Base-by-base conservation (phyloP, 2,888 invertebrate genomes). In the Acronicta alni region DNA sequence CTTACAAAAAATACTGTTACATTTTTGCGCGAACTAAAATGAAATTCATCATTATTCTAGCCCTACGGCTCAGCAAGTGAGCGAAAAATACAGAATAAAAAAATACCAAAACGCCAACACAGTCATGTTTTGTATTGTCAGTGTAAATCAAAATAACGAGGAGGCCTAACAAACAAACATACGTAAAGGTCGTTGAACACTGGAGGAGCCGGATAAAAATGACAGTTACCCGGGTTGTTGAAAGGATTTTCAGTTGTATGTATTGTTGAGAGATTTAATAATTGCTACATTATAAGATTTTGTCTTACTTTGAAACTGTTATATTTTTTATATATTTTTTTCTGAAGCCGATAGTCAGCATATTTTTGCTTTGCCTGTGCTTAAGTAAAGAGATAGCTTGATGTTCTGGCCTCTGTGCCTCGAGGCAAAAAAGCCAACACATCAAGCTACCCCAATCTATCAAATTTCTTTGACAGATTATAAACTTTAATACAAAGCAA, bases 61-160 rank as follows among this genome's bases (percentile, higher is more conserved):
- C 52, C 66, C 68, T 57, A 49, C 14, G 55, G 57, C 65, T 54
- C 38, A 53, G 62, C 75, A 71, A 71, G 72, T 62, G 60, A 49
- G 65, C 63, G 71, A 67, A 64, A 63, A 66, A 71, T 71, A 64
- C 47, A 59, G 51, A 65, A 62, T 64, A 67, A 68, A 70, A 69
- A 35, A 35, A 35, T n/a, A n/a, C 35, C 35, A 35, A 35, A 67
- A 57, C 35, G 66, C 47, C 62, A 66, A 59, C 63, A 64, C 54
- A 47, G 72, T 41, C 60, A 69, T 65, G 57, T 71, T 57, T 60
- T 67, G 69, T 77, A 74, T 81, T 77, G 79, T 78, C 72, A 71
- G 59, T 74, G 73, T 79, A 78, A 81, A 81, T 81, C 81, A 81
- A 79, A 75, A 77, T 81, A 77, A 79, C 72, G 67, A 67, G 62